Evolutionary conservation across 2,797 vertebrate genomes (phyloP).

Genomic region (Fistularia tabacaria): DNA sequence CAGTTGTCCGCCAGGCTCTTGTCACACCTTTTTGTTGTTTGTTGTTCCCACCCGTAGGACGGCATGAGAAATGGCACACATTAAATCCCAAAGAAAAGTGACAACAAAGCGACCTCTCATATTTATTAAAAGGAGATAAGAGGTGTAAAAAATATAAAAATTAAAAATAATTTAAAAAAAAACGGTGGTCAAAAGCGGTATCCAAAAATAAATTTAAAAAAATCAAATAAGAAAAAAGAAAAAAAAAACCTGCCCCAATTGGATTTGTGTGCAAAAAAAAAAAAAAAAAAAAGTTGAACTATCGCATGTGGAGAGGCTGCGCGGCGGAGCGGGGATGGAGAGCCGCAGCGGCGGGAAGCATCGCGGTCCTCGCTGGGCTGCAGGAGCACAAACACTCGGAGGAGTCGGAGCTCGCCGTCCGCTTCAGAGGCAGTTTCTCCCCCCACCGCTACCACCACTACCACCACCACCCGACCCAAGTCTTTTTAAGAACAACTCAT

Average conservation of each 20-base stretch:
- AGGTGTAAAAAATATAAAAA: constrained; percentile 17
- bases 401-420: constrained; percentile 65
- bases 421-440: constrained; percentile 68
- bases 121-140: constrained; percentile 58
- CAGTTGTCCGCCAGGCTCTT: constrained; percentile 72
- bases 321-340: constrained; percentile 57
- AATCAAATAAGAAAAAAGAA: neutral
- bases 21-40: constrained; percentile 75
- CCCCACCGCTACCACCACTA: constrained; percentile 11
- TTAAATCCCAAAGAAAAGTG: constrained; percentile 69
- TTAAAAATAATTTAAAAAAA: neutral
- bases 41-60: constrained; percentile 72
- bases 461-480: constrained; percentile 39
- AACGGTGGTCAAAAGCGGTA: neutral
- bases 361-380: constrained; percentile 75
- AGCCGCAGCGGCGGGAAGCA: constrained; percentile 65
- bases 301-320: constrained; percentile 55
- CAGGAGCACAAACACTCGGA: constrained; percentile 66
- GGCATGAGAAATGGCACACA: constrained; percentile 63
- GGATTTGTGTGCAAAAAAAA: constrained; percentile 54
- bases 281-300: constrained; percentile 59
- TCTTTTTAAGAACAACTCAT: constrained; percentile 75
- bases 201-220: neutral
- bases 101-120: constrained; percentile 69
- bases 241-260: constrained; percentile 55